Evolutionary conservation across 2,888 invertebrate species (phyloP), one percentile per base, ranked within the genome.

Genomic region (Drosophila vallismaia): DNA sequence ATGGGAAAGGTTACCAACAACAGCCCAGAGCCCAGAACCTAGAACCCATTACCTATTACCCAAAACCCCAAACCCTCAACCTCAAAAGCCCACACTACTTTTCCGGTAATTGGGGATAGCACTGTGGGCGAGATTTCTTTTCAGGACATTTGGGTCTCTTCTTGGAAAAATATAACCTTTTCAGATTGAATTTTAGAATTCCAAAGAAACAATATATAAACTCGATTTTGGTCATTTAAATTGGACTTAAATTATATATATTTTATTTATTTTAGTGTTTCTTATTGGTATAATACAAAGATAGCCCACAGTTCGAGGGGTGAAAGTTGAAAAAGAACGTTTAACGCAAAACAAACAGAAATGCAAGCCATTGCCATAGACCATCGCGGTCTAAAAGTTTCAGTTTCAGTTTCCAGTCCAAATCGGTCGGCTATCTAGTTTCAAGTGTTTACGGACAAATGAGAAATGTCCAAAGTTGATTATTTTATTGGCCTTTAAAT

Each of bases 261-360:
- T n/a, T n/a, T n/a, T n/a, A n/a, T n/a, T 0, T 14, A 12, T 2
- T 19, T 19, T 5, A 14, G n/a, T 2, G 10, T 4, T 44, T 8
- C 4, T 36, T 3, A 19, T 12, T 2, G 1, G 9, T 46, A 0
- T 19, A 28, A 28, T 12, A 2, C 4, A 4, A 12, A 8, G 40
- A n/a, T 6, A 4, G 7, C 71, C 69, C 71, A 70, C 42, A 3
- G 69, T 70, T 31, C 26, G n/a, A 38, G 38, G 19, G 42, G 50
- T 45, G 66, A 56, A 63, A 75, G 68, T 70, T 56, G 62, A 54
- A 71, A 62, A 58, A 62, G 53, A 71, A 51, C 46, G 38, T n/a
- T 71, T 52, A 42, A 40, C 44, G 36, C 45, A 57, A 63, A 66
- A 54, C 63, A 54, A 68, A 52, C 63, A 28, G 36, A 45, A 66